These are phyloP conservation scores for Ictalurus punctatus DNA, from an alignment of 2,113 vertebrate genomes.

Conservation along the genomic window DNA sequence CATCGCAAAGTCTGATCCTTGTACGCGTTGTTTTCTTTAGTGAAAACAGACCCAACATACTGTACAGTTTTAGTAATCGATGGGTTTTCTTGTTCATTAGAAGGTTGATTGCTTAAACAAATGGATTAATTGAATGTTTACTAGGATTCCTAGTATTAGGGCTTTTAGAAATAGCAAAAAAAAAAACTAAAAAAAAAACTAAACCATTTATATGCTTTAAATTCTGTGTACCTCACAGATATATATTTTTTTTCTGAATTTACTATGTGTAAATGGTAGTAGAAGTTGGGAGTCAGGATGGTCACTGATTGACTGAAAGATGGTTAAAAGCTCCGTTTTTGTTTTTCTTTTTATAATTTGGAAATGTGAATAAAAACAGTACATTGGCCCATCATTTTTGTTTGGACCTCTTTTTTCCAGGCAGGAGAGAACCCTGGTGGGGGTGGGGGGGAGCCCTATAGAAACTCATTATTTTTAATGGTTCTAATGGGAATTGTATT, in stretches of 20 bases:
- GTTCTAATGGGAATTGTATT: no score
- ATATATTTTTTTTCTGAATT: background rate
- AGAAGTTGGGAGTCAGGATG: background rate
- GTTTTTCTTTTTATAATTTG: background rate
- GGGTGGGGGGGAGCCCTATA: no score
- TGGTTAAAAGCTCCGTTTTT: background rate
- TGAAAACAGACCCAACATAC: background rate
- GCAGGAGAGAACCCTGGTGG: background rate
- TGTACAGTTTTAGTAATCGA: constrained; percentile 41
- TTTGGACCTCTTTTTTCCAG: background rate
- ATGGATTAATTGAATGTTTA: background rate
- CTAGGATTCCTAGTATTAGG: constrained; percentile 33
- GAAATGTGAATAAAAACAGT: constrained; percentile 25
- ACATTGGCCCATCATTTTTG: background rate
- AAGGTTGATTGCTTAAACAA: background rate
- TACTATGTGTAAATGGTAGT: background rate
- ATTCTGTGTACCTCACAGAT: constrained; percentile 9
- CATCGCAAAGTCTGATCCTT: background rate
- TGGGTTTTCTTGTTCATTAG: constrained; percentile 30
- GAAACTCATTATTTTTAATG: no score
- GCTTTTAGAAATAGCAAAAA: background rate
- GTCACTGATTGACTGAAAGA: background rate
- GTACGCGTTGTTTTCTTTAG: constrained; percentile 21
- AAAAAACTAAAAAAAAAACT: no score
- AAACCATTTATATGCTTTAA: background rate